Evolutionary conservation across 2,888 invertebrate genomes (phyloP), one percentile per base, ranked within the genome.

Genomic region (Epirrita christyi): DNA sequence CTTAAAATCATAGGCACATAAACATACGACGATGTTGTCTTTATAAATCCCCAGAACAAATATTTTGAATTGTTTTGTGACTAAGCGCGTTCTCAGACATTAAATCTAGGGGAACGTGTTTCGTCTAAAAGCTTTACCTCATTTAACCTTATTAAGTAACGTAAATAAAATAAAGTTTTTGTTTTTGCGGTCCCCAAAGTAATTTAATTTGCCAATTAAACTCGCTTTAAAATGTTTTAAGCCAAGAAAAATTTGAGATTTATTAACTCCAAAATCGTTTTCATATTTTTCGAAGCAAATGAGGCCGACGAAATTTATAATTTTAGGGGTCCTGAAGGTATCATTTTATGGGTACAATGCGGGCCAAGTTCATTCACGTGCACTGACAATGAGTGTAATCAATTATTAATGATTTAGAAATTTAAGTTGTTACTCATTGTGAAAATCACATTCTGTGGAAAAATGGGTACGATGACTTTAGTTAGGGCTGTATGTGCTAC

Each of bases 121-220:
- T 73, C 71, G 79, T 80, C 83, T 88, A 83, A 87, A 86, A 88
- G 87, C 86, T 85, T 88, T 82, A 71, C 70, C 81, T 77, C 82
- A 81, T 86, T 82, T 77, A 82, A 76, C 75, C 73, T 74, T 75
- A 76, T 82, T 80, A 80, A 82, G 76, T 76, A 72, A 68, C 72
- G 58, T 76, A 73, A 81, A 83, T 83, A 82, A 83, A 80, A 72
- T 21, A 63, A 73, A 68, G 69, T 71, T 74, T 69, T 71, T 68
- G 66, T 66, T 63, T 70, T 63, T 73, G 75, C 66, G 55, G 45
- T 51, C 57, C 45, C 57, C 43, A 43, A 50, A 45, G 40, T 45
- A 59, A 63, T 61, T 60, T 61, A 59, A 51, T 15, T 29, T 27
- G 37, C 28, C 32, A 42, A 52, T 42, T 59, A 59, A 53, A 59